Evolutionary conservation across 2,113 vertebrate genomes (phyloP).

Genomic region (Ctenodactylus gundi): DNA sequence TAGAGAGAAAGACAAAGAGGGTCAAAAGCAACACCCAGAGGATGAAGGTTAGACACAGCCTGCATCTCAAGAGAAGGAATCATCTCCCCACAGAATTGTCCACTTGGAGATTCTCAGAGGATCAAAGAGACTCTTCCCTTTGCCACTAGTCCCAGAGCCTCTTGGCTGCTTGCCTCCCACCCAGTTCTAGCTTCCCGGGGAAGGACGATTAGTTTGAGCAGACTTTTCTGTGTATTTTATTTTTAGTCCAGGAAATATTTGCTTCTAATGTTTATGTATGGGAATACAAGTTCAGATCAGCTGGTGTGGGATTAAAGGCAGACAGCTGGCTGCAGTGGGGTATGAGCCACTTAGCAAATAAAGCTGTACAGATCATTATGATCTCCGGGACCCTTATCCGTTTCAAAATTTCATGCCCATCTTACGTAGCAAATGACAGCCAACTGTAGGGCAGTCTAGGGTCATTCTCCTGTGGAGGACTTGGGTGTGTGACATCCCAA

Average conservation of each 20-base stretch:
- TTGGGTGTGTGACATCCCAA: too few species aligned
- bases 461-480: neutral
- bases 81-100: neutral
- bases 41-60: neutral
- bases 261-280: slow-evolving; percentile 33
- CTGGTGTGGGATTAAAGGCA: neutral
- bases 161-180: neutral
- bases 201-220: slow-evolving; percentile 25
- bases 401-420: neutral
- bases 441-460: neutral
- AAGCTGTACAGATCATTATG: neutral
- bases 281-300: slow-evolving; percentile 30
- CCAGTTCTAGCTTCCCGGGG: slow-evolving; percentile 10
- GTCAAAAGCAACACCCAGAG: neutral
- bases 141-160: neutral
- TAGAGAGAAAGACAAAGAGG: fast-evolving
- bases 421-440: neutral
- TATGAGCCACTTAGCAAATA: neutral
- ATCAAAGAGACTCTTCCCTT: slow-evolving; percentile 26
- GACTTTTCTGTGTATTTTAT: slow-evolving; percentile 52
- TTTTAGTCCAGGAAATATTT: slow-evolving; percentile 56
- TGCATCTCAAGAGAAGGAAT: neutral
- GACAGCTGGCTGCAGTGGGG: neutral
- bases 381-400: neutral
- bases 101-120: slow-evolving; percentile 47